Conservation (phyloP, 2,797 vertebrate genomes). For the Sarcoramphus papa region DNA sequence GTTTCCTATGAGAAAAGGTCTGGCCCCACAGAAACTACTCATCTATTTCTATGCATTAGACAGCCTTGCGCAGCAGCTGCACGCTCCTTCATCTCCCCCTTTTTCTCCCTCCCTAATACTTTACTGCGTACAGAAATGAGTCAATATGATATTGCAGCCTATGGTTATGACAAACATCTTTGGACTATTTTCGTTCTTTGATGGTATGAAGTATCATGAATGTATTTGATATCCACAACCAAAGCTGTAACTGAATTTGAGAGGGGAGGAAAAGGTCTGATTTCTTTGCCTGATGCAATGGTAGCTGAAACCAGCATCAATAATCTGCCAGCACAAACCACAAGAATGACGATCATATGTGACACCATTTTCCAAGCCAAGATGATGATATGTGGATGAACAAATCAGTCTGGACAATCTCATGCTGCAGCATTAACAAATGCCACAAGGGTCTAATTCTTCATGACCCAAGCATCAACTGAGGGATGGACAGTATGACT, state of each 20-base stretch:
- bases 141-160: slow-evolving; percentile 11
- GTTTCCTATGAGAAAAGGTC: not conserved
- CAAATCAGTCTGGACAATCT: slow-evolving; percentile 37
- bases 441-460: not conserved
- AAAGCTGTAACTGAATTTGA: slow-evolving; percentile 37
- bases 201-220: slow-evolving; percentile 23
- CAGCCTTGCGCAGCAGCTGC: not conserved
- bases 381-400: slow-evolving; percentile 14
- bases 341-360: not conserved
- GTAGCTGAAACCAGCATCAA: slow-evolving; percentile 24
- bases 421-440: slow-evolving; percentile 8
- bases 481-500: not conserved
- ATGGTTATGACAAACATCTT: slow-evolving; percentile 37
- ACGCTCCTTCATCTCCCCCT: not conserved
- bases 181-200: slow-evolving; percentile 1
- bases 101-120: not conserved
- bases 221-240: slow-evolving; percentile 22
- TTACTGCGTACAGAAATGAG: not conserved
- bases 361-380: slow-evolving; percentile 31
- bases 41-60: not conserved
- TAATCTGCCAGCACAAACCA: slow-evolving; percentile 1
- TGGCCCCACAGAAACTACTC: not conserved
- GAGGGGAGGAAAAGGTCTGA: slow-evolving; percentile 28
- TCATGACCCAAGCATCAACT: not conserved
- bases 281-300: slow-evolving; percentile 4